phyloP scores from a whole-genome alignment of 2,113 vertebrate species.

The Phoxinus phoxinus region DNA sequence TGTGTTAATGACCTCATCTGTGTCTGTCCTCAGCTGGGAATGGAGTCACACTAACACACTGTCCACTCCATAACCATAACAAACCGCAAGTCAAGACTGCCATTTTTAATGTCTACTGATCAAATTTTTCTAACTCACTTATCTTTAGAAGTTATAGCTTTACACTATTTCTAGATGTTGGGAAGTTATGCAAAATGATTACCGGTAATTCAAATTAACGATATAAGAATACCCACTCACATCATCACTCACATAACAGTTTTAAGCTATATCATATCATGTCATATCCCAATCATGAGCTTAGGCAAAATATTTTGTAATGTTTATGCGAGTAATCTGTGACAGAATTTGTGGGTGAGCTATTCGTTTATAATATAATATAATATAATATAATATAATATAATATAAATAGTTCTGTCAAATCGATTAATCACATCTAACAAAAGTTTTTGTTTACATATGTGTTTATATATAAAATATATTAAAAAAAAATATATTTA shows the following conservation, averaged over 20 bases:
- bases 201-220: not conserved
- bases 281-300: not conserved
- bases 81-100: not conserved
- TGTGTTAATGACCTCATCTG: conserved; percentile 6
- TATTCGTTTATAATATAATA: not conserved
- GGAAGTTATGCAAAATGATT: not conserved
- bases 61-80: not conserved
- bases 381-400: not conserved
- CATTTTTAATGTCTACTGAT: not conserved
- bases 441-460: too few relatives aligned
- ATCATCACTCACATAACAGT: not conserved
- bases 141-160: too few relatives aligned
- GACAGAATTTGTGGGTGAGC: too few relatives aligned
- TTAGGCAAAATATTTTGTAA: not conserved
- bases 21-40: not conserved
- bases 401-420: too few relatives aligned
- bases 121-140: not conserved
- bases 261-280: not conserved
- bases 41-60: conserved; percentile 9
- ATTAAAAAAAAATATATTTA: too few relatives aligned
- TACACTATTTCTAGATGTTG: not conserved
- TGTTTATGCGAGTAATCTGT: not conserved
- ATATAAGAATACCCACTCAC: not conserved
- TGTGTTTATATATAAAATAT: too few relatives aligned
- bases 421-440: too few relatives aligned